phyloP scores from a whole-genome alignment of 1,140 invertebrate genomes.

The Bombyx mandarina region DNA sequence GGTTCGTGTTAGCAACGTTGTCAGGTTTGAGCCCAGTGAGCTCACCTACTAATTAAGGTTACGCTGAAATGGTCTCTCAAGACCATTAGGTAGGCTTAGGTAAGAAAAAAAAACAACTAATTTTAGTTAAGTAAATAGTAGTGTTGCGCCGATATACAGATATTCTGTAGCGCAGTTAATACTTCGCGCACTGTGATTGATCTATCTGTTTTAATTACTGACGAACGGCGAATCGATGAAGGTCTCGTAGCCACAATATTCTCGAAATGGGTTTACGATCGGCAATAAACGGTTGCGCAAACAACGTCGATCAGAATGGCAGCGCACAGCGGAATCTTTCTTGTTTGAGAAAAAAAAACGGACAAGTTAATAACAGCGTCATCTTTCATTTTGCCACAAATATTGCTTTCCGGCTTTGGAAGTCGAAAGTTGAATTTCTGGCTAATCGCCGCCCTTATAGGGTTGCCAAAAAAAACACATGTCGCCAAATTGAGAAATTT shows the following conservation, averaged over 20 bases:
- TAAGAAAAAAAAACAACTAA: no score
- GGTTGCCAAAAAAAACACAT: no score
- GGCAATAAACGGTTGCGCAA: constrained; percentile 13
- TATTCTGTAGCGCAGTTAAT: no score
- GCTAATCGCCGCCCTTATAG: no score
- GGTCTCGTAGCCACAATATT: constrained; percentile 12
- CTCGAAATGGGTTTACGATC: constrained; percentile 23
- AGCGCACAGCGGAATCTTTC: not conserved
- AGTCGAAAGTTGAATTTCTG: not conserved
- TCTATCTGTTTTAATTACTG: constrained; percentile 2
- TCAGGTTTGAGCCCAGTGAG: no score
- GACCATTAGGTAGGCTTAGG: no score
- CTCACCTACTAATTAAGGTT: no score
- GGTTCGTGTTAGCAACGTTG: no score
- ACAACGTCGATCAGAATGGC: not conserved
- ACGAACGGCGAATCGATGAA: constrained; percentile 4
- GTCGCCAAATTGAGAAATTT: no score
- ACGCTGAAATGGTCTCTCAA: no score
- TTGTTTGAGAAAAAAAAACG: not conserved
- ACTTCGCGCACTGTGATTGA: not conserved
- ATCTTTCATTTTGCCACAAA: not conserved
- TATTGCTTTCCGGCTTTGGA: not conserved
- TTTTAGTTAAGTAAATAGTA: no score
- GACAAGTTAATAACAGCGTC: not conserved
- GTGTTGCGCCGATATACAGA: no score